A percentile compares a stretch with the other conserved stretches of the same genome.
These are phyloP conservation scores for Nasonia giraulti DNA, from an alignment of 1,140 invertebrate species.

Conservation along the genomic window DNA sequence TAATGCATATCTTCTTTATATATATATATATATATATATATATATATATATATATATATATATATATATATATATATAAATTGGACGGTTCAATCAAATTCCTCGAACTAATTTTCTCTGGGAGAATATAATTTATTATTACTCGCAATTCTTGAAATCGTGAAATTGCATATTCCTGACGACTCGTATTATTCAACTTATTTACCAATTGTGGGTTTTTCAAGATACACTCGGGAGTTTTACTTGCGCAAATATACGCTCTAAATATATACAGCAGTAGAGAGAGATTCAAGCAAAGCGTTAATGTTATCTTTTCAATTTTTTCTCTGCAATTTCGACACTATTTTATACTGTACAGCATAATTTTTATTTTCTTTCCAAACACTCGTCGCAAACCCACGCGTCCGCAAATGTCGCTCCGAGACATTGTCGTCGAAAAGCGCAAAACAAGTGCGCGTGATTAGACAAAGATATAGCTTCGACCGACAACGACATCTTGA, in stretches of 20 bases:
- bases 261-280: conserved; percentile 2
- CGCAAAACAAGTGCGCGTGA: neutral
- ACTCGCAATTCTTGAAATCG: too few species aligned
- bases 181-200: too few species aligned
- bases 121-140: too few species aligned
- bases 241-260: conserved; percentile 10
- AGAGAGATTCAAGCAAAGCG: neutral
- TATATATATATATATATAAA: too few species aligned
- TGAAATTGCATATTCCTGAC: too few species aligned
- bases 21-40: too few species aligned
- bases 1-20: too few species aligned
- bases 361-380: neutral
- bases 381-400: neutral
- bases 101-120: too few species aligned
- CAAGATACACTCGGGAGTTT: neutral
- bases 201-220: neutral
- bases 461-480: conserved; percentile 11
- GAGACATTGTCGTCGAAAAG: neutral
- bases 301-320: conserved; percentile 12
- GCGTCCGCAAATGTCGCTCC: neutral
- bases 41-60: too few species aligned
- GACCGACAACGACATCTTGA: conserved; percentile 22
- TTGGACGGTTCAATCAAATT: too few species aligned
- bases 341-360: neutral
- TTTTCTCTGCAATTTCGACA: conserved; percentile 6